Conservation (phyloP, 2,797 vertebrate genomes). For the Falco naumanni region DNA sequence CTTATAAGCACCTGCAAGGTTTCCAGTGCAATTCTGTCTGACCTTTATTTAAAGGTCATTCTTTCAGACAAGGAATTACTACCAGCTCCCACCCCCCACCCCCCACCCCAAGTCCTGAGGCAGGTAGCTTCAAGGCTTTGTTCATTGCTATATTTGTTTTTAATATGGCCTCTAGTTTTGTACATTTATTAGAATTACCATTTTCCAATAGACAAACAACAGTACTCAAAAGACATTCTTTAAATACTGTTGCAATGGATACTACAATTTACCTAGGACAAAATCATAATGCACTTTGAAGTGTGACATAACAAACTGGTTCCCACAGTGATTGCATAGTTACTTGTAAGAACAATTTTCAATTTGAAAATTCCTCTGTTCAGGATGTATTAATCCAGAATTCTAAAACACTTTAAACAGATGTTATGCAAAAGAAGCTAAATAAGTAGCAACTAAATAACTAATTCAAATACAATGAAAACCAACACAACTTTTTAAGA, state of each 20-base stretch:
- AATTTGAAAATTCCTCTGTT: background rate
- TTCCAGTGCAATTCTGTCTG: conserved; percentile 17
- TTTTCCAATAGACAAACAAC: background rate
- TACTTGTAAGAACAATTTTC: background rate
- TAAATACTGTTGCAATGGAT: background rate
- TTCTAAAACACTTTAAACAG: background rate
- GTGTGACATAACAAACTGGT: background rate
- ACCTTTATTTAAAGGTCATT: conserved; percentile 62
- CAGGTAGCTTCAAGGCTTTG: background rate
- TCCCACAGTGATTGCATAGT: background rate
- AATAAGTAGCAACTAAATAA: background rate
- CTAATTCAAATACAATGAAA: background rate
- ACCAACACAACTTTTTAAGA: background rate
- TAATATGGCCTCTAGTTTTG: background rate
- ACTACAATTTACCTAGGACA: background rate
- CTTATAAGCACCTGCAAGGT: background rate
- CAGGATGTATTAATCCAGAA: background rate
- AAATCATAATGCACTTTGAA: background rate
- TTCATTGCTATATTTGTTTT: background rate
- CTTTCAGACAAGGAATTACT: background rate
- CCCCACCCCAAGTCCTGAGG: background rate
- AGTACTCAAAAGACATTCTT: background rate
- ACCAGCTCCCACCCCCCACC: background rate
- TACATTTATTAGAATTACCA: background rate
- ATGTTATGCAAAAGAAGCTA: background rate